Base-by-base conservation (phyloP, 2,797 vertebrate genomes). In the Rhynchonycteris naso region DNA sequence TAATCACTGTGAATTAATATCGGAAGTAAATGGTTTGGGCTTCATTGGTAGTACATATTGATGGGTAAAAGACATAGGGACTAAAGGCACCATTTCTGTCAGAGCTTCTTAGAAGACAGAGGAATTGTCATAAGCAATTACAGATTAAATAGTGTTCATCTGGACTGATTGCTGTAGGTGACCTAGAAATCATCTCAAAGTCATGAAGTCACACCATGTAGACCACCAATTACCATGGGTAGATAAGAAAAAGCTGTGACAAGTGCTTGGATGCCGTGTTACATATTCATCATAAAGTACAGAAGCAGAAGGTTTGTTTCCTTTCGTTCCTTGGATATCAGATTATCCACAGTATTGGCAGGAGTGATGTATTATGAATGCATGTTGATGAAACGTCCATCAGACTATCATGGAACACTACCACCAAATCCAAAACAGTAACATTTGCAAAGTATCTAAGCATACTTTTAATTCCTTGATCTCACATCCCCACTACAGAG, bases 61-160 rank as follows among this genome's bases (percentile, higher is more conserved):
- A 33, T 35, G 38, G 47, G 30, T 30, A 88, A 95, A 87, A 54
- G n/a, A 16, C 1, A 2, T 19, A 13, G 30, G 6, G 61, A 85
- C 75, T 82, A 58, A 65, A 76, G 28, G 11, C 56, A 58, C 16
- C 14, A 4, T 90, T 93, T 92, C 33, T 80, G 79, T 71, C n/a
- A 83, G 35, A 69, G 35, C 69, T 69, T 92, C 63, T 50, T 88
- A 56, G 81, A 83, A 63, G 35, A 38, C 33, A 30, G 50, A 75
- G 68, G 24, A 66, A 38, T 59, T 86, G 74, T 95, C 59, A 92
- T 86, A 82, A 92, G 52, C 38, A 92, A 86, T 93, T 96, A 80
- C 84, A 93, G 88, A 90, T 68, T 63, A 75, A 76, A 81, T 69
- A 69, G 66, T 87, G 75, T 96, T 86, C 50, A 90, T 88, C 50